phyloP scores from a whole-genome alignment of 30 jellyfish, hydroid and myxozoan genomes.

The Mastigias papua region DNA sequence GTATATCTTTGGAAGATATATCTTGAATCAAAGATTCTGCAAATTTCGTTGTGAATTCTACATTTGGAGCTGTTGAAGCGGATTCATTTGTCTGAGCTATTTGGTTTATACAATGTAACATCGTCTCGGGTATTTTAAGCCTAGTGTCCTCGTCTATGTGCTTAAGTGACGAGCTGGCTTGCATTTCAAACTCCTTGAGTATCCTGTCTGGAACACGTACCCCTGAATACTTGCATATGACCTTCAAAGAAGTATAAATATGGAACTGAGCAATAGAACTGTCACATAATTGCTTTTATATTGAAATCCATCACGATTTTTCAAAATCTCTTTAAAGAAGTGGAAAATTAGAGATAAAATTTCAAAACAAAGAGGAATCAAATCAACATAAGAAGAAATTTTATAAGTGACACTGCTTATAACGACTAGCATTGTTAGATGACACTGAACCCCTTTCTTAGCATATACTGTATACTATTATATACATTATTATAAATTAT shows the following conservation, averaged over 20 bases:
- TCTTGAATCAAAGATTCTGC: conserved; percentile 43
- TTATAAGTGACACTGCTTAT: no score
- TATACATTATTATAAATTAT: no score
- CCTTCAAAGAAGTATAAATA: neutral
- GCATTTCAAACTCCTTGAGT: neutral
- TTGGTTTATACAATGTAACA: conserved; percentile 15
- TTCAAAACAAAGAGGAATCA: no score
- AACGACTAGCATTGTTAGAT: no score
- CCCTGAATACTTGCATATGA: conserved; percentile 31
- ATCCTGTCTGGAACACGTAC: conserved; percentile 15
- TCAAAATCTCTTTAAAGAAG: no score
- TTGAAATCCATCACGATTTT: no score
- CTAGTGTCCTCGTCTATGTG: conserved; percentile 2
- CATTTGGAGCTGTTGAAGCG: conserved; percentile 4
- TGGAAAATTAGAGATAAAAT: no score
- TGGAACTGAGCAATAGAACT: no score
- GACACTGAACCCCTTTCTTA: no score
- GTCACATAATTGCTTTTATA: no score
- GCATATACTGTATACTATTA: no score
- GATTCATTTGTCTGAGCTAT: neutral
- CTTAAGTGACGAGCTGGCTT: neutral
- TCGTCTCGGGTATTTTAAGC: conserved; percentile 7
- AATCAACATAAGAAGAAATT: no score
- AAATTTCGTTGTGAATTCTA: conserved; percentile 42
- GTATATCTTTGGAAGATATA: neutral